Percentiles rank a stretch among this genome's conserved stretches.
Conservation (phyloP, 2,113 vertebrate species). For the Tretioscincus oriximinensis region DNA sequence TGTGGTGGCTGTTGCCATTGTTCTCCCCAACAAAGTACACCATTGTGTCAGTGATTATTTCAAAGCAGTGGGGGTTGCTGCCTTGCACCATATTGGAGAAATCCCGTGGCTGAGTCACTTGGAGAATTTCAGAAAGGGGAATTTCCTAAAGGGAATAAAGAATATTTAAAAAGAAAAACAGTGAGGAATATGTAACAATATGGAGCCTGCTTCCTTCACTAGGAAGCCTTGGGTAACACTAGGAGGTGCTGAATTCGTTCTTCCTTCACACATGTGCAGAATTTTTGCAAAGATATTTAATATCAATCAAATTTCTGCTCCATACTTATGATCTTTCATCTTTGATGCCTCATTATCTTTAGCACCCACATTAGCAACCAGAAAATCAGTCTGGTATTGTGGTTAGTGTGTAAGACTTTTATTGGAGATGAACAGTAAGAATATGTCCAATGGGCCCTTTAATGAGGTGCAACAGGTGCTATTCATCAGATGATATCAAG, state of each 20-base stretch:
- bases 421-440: too few relatives aligned
- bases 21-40: slow-evolving; percentile 98
- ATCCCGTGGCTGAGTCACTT: slow-evolving; percentile 87
- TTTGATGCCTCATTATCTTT: not conserved
- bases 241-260: not conserved
- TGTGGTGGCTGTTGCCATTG: slow-evolving; percentile 84
- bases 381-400: too few relatives aligned
- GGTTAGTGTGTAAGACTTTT: too few relatives aligned
- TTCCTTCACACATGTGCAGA: not conserved
- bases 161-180: slow-evolving; percentile 50
- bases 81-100: slow-evolving; percentile 84
- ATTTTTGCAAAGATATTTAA: not conserved
- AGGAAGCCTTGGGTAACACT: not conserved
- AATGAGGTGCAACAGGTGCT: too few relatives aligned
- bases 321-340: not conserved
- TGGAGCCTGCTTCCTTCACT: not conserved
- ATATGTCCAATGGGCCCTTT: too few relatives aligned
- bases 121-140: slow-evolving; percentile 97
- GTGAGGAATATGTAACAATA: not conserved
- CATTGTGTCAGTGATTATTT: slow-evolving; percentile 97
- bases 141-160: slow-evolving; percentile 85
- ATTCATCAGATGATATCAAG: too few relatives aligned
- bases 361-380: too few relatives aligned
- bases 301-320: not conserved
- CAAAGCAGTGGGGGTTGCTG: slow-evolving; percentile 97